phyloP scores from a whole-genome alignment of 92 coral and sea anemone species.

The Zoanthus gigantus region DNA sequence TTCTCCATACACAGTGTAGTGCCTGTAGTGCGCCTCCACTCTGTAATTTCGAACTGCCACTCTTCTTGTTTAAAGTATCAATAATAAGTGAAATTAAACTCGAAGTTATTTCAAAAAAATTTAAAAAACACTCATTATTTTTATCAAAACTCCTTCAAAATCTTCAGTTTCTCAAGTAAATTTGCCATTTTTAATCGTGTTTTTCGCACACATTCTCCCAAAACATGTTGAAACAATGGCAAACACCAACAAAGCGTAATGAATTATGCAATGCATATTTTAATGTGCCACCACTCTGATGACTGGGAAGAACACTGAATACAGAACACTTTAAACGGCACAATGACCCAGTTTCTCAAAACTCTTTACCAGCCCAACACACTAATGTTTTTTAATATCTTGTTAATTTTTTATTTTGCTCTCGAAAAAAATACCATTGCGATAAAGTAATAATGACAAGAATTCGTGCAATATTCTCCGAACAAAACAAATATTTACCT shows the following conservation, averaged over 20 bases:
- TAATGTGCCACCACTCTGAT: neutral
- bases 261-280: neutral
- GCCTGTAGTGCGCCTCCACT: neutral
- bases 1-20: neutral
- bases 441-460: neutral
- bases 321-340: neutral
- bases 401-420: neutral
- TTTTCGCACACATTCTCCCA: neutral
- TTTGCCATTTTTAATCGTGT: neutral
- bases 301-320: neutral
- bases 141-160: neutral
- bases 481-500: neutral
- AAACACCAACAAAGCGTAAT: neutral
- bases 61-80: neutral
- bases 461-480: neutral
- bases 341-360: neutral
- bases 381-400: neutral
- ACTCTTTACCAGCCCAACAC: neutral
- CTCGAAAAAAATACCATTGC: neutral
- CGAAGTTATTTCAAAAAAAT: neutral
- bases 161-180: neutral
- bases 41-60: neutral
- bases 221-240: neutral
- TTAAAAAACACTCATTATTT: neutral
- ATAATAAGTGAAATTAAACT: neutral